Conservation (phyloP, 1,140 invertebrate genomes). For the Polyergus mexicanus region DNA sequence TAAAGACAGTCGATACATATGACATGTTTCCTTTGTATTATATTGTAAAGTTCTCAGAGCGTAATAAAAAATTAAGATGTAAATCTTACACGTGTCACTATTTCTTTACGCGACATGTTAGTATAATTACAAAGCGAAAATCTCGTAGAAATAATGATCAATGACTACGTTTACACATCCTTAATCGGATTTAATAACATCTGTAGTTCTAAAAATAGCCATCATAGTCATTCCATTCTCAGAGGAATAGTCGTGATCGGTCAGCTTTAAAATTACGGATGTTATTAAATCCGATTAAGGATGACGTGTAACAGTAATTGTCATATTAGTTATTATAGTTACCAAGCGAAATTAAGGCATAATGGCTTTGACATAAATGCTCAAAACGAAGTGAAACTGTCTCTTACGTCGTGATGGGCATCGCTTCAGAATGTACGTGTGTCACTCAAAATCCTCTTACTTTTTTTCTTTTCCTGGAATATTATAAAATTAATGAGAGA, state of each 20-base stretch:
- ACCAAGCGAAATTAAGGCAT: slow-evolving; percentile 15
- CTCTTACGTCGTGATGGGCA: slow-evolving; percentile 12
- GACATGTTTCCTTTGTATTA: slow-evolving; percentile 79
- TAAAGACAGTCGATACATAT: slow-evolving; percentile 39
- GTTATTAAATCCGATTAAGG: no score
- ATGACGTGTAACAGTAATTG: background rate
- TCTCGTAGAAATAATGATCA: slow-evolving; percentile 1
- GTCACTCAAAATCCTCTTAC: slow-evolving; percentile 15
- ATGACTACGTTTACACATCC: no score
- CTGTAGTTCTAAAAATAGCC: no score
- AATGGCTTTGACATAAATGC: background rate
- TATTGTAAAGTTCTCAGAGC: slow-evolving; percentile 80
- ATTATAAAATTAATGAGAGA: background rate
- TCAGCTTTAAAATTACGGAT: no score
- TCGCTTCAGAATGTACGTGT: slow-evolving; percentile 16
- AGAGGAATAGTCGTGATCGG: no score
- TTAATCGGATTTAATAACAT: no score
- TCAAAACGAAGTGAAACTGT: slow-evolving; percentile 64
- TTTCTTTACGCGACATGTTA: background rate
- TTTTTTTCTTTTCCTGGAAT: background rate
- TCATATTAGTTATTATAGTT: background rate
- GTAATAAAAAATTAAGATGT: slow-evolving; percentile 80
- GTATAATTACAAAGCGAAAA: slow-evolving; percentile 25
- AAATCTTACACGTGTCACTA: slow-evolving; percentile 57
- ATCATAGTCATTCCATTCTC: no score